Base-by-base conservation (phyloP, 2,888 invertebrate genomes). In the Gibbula magus region DNA sequence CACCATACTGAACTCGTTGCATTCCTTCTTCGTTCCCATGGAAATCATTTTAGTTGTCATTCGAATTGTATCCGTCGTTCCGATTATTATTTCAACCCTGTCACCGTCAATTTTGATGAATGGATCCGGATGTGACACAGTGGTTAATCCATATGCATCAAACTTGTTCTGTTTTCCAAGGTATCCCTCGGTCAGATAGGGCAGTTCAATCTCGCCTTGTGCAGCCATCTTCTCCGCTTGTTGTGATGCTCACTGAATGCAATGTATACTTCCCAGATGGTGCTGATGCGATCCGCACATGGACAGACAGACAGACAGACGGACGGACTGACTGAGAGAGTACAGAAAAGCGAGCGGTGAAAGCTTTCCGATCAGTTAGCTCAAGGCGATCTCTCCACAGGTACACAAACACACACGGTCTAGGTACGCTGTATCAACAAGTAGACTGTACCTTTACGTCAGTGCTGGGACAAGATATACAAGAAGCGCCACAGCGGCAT, bases 111-210 rank as follows among this genome's bases (percentile, higher is more conserved):
- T 78, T 66, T 83, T 85, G 16, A 90, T 85, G 5, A 89, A 85
- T 3, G 89, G 88, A 7, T 90, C 87, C 2, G 83, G 78, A 73
- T 90, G 90, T 0, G 88, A 84, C 16, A 87, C 51, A 3, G 83
- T 82, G 4, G 81, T 81, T 56, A 90, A 76, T 35, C 88, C 89
- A 77, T 89, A 90, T 2, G 84, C 81, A 16, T 83, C 84, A 75
- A 90, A 90, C 83, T 89, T 90, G 8, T 86, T 86, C 82, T 90
- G 90, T 22, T 84, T 84, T 25, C 90, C 90, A 5, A 90, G 81
- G 79, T 88, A 90, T 0, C 90, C 90, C 32, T 88, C 88, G 7
- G 89, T 88, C 53, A 90, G 81, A 79, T 87, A 88, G 25, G 88
- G 88, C 53, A 87, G 82, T 66, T 87, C 86, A 1, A 85, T 83